Evolutionary conservation across 2,113 vertebrate species (phyloP), one percentile per base, ranked within the genome.

Genomic region (Gambusia holbrooki): DNA sequence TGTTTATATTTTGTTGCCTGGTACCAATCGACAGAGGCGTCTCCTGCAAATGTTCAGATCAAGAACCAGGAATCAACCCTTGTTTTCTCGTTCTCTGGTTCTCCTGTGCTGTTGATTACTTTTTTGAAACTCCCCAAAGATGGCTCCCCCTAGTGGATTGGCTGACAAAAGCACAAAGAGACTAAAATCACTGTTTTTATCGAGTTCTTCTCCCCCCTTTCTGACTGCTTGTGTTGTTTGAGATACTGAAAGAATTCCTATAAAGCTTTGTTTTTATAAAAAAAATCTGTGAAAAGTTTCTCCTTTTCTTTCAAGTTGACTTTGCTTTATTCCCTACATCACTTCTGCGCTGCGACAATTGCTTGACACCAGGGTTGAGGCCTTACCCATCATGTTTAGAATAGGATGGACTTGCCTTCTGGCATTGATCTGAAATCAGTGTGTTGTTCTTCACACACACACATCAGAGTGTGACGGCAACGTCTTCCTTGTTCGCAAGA

Each of bases 151-250:
- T 76, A 88, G 91, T 89, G 90, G 91, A 91, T 88, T 84, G 90
- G 92, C 90, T 89, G 85, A 92, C 89, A 92, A 88, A 94, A 94
- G 92, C 93, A 95, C 90, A 93, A 93, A 91, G 84, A 93, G 87
- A 93, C 89, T 92, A 86, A 90, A 58, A 92, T 92, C 91, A 88
- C 86, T 84, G 82, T 89, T 65, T 89, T 68, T 77, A 82, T 88
- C 81, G 71, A 67, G 62, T 70, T 71, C 12, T 60, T 76, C 37
- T 71, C 62, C 37, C 68, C 67, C 62, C 51, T 58, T 79, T 80
- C 82, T 89, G 82, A 88, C 77, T 79, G 74, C 83, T 80, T 90
- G 62, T 89, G 77, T 83, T 91, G 76, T 90, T 91, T 88, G 64
- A 82, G 86, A 88, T 77, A 48, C 37, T 83, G 66, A 87, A 78